Evolutionary conservation across 1,140 invertebrate species (phyloP), one percentile per base, ranked within the genome.

Genomic region (Drosophila arawakana): DNA sequence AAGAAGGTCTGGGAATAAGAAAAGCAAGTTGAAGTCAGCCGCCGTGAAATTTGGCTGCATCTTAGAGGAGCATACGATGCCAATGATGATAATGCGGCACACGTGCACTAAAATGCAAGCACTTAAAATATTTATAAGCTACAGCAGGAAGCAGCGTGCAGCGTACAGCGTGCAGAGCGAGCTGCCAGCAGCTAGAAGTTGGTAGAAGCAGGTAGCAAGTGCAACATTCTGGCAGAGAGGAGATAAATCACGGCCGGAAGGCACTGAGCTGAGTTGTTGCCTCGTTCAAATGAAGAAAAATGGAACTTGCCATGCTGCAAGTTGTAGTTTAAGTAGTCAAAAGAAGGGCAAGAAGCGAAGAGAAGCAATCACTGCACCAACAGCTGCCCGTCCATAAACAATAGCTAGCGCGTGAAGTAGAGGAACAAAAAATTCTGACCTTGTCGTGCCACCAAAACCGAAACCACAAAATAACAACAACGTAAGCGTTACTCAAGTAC

Each of bases 41-140:
- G 18, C 43, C 59, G 65, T 59, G 57, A 69, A 77, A 71, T 67
- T 78, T 77, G 52, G 66, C 78, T 79, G 76, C 80, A 82, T 83
- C 73, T 83, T 79, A 73, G 77, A 72, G 73, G 66, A 63, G 71
- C 49, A 47, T 55, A 41, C 18, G 30, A 44, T 58, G 44, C 54
- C 69, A 71, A 68, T 77, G 76, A 86, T 71, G 83, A 83, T 76
- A 89, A 89, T 89, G 84, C 73, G 61, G 80, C 83, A 89, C 84
- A 88, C 84, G 84, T 88, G 84, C 84, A 89, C 63, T 63, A 88
- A 88, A 88, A 83, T 88, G 85, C 84, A 84, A 73, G 78, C 71
- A 89, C 84, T 89, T 88, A 81, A 84, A 88, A 88, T 88, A 88
- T 88, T 89, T 81, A 88, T 89, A 81, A 89, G 85, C 66, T 78